Percentiles rank a stretch among this genome's conserved stretches.
Evolutionary conservation across 2,888 invertebrate species (phyloP).

Genomic region (Chymomyza caudatula): DNA sequence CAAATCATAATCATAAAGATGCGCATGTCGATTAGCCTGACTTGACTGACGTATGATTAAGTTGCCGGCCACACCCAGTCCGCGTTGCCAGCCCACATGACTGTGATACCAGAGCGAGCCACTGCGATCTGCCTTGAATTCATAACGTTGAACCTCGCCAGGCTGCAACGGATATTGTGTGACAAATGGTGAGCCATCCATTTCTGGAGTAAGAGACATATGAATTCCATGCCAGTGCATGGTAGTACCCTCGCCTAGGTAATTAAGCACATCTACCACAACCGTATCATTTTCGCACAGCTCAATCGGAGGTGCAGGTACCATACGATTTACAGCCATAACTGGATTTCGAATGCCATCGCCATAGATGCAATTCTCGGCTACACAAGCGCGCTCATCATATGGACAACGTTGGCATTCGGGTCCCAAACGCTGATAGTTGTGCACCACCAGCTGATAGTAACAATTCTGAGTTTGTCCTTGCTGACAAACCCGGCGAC

Average conservation of each 20-base stretch:
- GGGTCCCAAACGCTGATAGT: conserved; percentile 70
- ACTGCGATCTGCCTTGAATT: conserved; percentile 69
- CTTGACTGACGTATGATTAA: conserved; percentile 68
- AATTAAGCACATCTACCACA: conserved; percentile 73
- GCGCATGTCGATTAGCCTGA: conserved; percentile 62
- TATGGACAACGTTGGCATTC: conserved; percentile 69
- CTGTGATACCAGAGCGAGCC: conserved; percentile 75
- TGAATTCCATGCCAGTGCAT: conserved; percentile 76
- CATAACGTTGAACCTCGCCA: conserved; percentile 69
- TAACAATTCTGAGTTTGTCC: conserved; percentile 69
- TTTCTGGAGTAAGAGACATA: conserved; percentile 71
- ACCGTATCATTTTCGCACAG: conserved; percentile 74
- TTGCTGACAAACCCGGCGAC: conserved; percentile 69
- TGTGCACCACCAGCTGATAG: conserved; percentile 73
- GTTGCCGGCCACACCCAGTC: conserved; percentile 69
- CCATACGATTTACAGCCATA: conserved; percentile 74
- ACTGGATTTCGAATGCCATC: conserved; percentile 70
- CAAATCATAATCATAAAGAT: conserved; percentile 74
- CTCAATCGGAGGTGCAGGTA: conserved; percentile 74
- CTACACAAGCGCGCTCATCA: conserved; percentile 63
- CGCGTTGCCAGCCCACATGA: conserved; percentile 72
- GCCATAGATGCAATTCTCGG: conserved; percentile 70
- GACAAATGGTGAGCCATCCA: conserved; percentile 70
- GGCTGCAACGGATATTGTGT: conserved; percentile 75
- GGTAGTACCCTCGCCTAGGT: conserved; percentile 66